Evolutionary conservation across 2,113 vertebrate genomes (phyloP).

Genomic region (Tachuris rubrigastra): DNA sequence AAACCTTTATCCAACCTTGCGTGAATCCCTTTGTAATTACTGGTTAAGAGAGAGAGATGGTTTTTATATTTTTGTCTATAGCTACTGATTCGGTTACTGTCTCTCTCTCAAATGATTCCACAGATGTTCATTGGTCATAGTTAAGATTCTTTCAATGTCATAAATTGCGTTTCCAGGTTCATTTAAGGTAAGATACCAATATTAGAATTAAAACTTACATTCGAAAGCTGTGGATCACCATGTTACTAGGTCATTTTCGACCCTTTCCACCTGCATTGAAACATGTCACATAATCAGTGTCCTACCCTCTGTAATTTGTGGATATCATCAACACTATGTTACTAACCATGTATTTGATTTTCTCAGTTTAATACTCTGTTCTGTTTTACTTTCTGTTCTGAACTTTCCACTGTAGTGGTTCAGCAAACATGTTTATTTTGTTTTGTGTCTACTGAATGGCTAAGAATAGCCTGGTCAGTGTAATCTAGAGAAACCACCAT

Average conservation of each 20-base stretch:
- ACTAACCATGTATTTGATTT: conserved; percentile 32
- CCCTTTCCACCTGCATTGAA: conserved; percentile 72
- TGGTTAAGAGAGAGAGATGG: neutral
- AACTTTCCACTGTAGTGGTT: conserved; percentile 69
- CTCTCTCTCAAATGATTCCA: conserved; percentile 63
- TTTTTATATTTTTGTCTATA: neutral
- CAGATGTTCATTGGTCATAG: conserved; percentile 32
- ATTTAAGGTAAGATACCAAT: conserved; percentile 58
- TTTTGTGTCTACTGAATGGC: neutral
- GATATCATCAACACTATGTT: conserved; percentile 53
- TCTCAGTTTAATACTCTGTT: neutral
- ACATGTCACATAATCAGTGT: conserved; percentile 68
- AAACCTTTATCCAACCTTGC: conserved; percentile 9
- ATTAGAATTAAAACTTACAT: conserved; percentile 75
- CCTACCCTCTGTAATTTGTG: conserved; percentile 58
- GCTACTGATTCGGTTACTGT: neutral
- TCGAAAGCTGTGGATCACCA: conserved; percentile 70
- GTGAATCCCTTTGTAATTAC: conserved; percentile 24
- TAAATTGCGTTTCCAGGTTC: conserved; percentile 35
- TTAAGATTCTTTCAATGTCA: conserved; percentile 1
- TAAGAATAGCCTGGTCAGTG: conserved; percentile 18
- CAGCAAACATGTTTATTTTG: conserved; percentile 59
- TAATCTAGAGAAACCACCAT: neutral
- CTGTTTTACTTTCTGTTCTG: conserved; percentile 11
- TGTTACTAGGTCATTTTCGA: conserved; percentile 72